Percentiles rank a stretch among this genome's conserved stretches.
Evolutionary conservation across 2,797 vertebrate genomes (phyloP).

Genomic region (Sciurus vulgaris): DNA sequence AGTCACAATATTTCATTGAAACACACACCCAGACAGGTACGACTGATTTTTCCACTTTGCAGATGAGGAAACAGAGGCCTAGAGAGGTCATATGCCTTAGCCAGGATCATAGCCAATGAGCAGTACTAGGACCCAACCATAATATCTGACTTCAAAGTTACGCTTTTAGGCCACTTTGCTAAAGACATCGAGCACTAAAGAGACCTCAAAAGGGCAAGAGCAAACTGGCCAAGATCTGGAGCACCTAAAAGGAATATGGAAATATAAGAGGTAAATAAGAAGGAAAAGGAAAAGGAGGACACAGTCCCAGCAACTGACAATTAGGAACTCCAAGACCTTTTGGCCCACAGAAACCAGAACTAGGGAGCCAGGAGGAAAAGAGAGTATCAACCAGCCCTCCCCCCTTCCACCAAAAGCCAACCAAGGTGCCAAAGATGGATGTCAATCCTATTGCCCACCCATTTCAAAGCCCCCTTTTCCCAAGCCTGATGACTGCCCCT

Average conservation of each 20-base stretch:
- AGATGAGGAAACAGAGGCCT: constrained; percentile 7
- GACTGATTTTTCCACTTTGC: constrained; percentile 4
- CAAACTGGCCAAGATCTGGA: neutral
- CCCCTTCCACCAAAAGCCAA: neutral
- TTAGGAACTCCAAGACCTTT: neutral
- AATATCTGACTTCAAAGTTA: neutral
- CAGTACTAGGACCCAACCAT: neutral
- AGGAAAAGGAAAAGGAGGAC: neutral
- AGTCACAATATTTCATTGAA: neutral
- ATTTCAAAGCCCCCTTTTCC: constrained; percentile 20
- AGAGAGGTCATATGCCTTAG: neutral
- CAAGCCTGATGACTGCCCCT: neutral
- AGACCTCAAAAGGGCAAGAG: neutral
- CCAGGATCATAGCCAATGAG: neutral
- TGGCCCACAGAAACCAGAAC: neutral
- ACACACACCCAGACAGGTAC: neutral
- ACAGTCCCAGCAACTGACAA: neutral
- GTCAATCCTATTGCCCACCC: neutral
- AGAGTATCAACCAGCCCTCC: neutral
- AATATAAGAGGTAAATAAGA: neutral
- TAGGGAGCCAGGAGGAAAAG: neutral
- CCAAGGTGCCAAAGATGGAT: neutral
- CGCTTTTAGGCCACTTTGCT: neutral
- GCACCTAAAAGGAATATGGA: neutral
- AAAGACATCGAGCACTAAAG: neutral